Percentiles rank a stretch among this genome's conserved stretches.
phyloP scores from a whole-genome alignment of 2,888 invertebrate species.

The Clusia tigrina region DNA sequence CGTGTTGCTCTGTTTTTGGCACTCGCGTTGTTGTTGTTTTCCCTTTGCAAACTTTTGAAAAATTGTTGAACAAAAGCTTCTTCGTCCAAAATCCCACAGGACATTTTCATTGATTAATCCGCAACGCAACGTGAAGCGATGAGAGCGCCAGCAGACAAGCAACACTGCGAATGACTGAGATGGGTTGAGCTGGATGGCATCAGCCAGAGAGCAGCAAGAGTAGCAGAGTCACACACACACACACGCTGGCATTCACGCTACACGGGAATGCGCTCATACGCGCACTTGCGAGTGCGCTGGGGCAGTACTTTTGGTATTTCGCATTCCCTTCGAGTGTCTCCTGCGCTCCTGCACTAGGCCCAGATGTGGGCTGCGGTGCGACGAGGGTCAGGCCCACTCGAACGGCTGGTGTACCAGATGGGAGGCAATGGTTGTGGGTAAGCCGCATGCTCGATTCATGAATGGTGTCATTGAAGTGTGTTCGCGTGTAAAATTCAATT shows the following conservation, averaged over 20 bases:
- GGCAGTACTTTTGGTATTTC: background rate
- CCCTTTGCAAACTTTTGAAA: slow-evolving; percentile 35
- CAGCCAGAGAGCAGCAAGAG: too few relatives aligned
- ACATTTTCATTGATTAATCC: slow-evolving; percentile 53
- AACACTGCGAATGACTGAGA: background rate
- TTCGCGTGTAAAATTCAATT: slow-evolving; percentile 26
- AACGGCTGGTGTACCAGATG: background rate
- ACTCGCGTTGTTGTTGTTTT: slow-evolving; percentile 27
- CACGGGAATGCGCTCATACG: background rate
- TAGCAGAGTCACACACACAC: background rate
- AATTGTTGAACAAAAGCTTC: slow-evolving; percentile 33
- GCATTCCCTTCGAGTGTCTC: too few relatives aligned
- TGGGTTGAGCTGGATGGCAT: too few relatives aligned
- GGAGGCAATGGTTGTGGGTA: slow-evolving; percentile 9
- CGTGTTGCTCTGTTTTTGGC: slow-evolving; percentile 2
- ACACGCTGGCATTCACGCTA: background rate
- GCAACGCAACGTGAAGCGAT: slow-evolving; percentile 32
- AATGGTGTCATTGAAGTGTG: slow-evolving; percentile 23
- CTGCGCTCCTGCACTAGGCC: too few relatives aligned
- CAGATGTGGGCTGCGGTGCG: too few relatives aligned
- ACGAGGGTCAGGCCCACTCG: too few relatives aligned
- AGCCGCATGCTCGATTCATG: slow-evolving; percentile 16
- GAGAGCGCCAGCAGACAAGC: background rate
- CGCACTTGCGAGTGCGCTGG: background rate
- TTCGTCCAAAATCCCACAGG: slow-evolving; percentile 39